Evolutionary conservation across 2,888 invertebrate species (phyloP).

Genomic region (Xiphydria camelus): DNA sequence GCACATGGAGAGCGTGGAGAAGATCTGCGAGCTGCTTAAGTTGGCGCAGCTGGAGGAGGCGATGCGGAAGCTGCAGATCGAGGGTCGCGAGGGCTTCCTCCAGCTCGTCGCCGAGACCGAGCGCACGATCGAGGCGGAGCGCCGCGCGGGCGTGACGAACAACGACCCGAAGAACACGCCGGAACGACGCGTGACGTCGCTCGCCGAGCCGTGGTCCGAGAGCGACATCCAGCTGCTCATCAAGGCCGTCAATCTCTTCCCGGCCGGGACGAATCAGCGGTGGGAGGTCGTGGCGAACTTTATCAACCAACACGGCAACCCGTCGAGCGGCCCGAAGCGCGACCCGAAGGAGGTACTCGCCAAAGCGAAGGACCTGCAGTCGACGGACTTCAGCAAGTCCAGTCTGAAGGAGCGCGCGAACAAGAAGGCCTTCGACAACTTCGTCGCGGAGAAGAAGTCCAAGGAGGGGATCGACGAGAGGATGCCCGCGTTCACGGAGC

Average conservation of each 20-base stretch:
- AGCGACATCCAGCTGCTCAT: slow-evolving; percentile 88
- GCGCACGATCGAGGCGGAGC: slow-evolving; percentile 76
- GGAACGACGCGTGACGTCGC: slow-evolving; percentile 46
- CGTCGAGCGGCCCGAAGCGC: slow-evolving; percentile 64
- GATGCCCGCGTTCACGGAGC: slow-evolving; percentile 53
- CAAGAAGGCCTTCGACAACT: slow-evolving; percentile 87
- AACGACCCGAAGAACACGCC: slow-evolving; percentile 36
- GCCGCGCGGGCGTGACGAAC: slow-evolving; percentile 60
- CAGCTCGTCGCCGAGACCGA: slow-evolving; percentile 73
- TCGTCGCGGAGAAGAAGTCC: slow-evolving; percentile 76
- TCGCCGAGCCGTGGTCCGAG: slow-evolving; percentile 72
- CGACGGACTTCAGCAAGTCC: slow-evolving; percentile 82
- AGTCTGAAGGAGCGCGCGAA: slow-evolving; percentile 86
- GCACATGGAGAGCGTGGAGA: slow-evolving; percentile 91
- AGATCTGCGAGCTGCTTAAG: slow-evolving; percentile 81
- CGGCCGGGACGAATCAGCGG: slow-evolving; percentile 92
- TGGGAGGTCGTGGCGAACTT: slow-evolving; percentile 94
- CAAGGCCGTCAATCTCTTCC: slow-evolving; percentile 96
- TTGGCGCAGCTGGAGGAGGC: slow-evolving; percentile 74
- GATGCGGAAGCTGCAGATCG: slow-evolving; percentile 70
- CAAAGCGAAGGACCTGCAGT: slow-evolving; percentile 94
- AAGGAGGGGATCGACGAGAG: slow-evolving; percentile 50
- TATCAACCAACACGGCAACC: slow-evolving; percentile 82
- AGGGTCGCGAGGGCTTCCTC: slow-evolving; percentile 70
- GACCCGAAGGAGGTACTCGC: slow-evolving; percentile 91